Evolutionary conservation across 1,140 invertebrate genomes (phyloP).

Genomic region (Trichomalopsis sarcophagae): DNA sequence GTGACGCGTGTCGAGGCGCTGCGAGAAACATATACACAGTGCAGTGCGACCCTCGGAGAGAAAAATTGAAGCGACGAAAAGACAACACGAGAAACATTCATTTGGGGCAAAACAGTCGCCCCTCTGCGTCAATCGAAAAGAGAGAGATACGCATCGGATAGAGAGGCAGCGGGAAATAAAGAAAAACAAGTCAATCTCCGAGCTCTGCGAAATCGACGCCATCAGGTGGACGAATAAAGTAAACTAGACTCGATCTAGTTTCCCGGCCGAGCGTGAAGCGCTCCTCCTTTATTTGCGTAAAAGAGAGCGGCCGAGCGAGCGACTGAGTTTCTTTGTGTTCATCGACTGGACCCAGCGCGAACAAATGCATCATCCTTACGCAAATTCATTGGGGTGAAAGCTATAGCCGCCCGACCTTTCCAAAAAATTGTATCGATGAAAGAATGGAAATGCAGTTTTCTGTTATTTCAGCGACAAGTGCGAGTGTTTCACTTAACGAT

Average conservation of each 20-base stretch:
- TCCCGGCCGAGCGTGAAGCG: not conserved
- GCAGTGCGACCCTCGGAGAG: not conserved
- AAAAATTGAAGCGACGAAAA: constrained; percentile 48
- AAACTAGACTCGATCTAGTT: constrained; percentile 39
- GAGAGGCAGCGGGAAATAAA: constrained; percentile 1
- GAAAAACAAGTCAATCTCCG: constrained; percentile 51
- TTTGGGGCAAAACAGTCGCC: constrained; percentile 38
- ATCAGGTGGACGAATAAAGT: constrained; percentile 50
- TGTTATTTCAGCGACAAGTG: not conserved
- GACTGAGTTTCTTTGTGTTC: constrained; percentile 5
- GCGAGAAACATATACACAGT: not conserved
- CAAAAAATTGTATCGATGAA: not conserved
- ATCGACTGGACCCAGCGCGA: not conserved
- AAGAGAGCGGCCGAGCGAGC: constrained; percentile 20
- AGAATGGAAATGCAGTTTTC: not conserved
- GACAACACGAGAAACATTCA: constrained; percentile 27
- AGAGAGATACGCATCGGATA: not conserved
- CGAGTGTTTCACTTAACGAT: no score
- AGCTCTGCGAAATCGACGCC: constrained; percentile 41
- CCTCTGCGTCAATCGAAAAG: not conserved
- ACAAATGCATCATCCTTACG: constrained; percentile 4
- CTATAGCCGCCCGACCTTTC: not conserved
- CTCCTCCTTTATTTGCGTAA: constrained; percentile 42
- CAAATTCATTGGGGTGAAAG: not conserved
- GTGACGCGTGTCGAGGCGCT: constrained; percentile 4